Percentiles rank a stretch among this genome's conserved stretches.
These are phyloP conservation scores for Simalia tracyae DNA, from an alignment of 2,797 vertebrate genomes.

Conservation along the genomic window DNA sequence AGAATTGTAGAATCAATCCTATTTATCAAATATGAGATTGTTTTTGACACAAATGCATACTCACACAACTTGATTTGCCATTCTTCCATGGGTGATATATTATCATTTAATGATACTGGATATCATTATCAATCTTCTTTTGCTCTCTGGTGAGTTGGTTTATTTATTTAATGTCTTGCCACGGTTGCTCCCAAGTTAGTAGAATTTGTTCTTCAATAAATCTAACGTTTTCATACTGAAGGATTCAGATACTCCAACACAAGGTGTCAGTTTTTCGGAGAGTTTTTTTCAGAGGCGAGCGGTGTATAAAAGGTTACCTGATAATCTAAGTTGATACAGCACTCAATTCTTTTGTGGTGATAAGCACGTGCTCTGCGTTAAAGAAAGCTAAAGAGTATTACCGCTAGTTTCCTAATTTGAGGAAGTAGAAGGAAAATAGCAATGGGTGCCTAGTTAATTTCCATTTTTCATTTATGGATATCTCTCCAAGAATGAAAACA, in stretches of 20 bases:
- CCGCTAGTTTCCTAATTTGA: background rate
- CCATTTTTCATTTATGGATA: background rate
- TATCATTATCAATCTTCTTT: background rate
- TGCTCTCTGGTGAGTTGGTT: background rate
- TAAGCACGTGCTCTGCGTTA: background rate
- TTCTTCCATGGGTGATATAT: background rate
- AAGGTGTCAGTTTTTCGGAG: background rate
- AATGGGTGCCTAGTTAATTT: background rate
- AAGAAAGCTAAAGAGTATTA: background rate
- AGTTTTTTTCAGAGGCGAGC: background rate
- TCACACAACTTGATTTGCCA: background rate
- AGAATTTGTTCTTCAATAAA: background rate
- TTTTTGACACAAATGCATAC: background rate
- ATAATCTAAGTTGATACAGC: background rate
- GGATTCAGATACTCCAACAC: background rate
- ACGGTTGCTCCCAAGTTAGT: background rate
- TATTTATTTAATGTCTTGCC: background rate
- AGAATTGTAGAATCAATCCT: background rate
- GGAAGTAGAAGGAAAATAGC: background rate
- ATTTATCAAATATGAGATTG: background rate
- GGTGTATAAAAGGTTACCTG: background rate
- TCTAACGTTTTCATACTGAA: background rate
- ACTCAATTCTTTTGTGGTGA: background rate
- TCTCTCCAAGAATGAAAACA: background rate
- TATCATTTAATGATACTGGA: conserved; percentile 4